phyloP scores from a whole-genome alignment of 2,888 invertebrate genomes.

The Trichogramma dendrolimi region DNA sequence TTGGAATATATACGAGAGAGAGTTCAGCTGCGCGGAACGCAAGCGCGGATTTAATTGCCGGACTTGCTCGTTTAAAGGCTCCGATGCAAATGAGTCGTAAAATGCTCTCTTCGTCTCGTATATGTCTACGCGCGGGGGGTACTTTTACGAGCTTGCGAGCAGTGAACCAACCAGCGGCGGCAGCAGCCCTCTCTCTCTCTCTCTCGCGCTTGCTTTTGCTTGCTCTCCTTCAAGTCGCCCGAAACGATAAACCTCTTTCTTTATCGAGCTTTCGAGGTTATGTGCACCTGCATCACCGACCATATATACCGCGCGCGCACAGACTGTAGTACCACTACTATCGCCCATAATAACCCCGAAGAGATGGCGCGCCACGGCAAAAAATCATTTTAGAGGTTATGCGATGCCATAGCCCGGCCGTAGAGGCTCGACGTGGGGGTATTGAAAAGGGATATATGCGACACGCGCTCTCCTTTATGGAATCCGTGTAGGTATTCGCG shows the following conservation, averaged over 20 bases:
- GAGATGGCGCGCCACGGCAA: no score
- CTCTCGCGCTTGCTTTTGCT: no score
- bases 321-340: no score
- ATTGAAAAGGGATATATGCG: no score
- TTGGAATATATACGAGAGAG: conserved; percentile 33
- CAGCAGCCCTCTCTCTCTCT: neutral
- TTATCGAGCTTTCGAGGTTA: conserved; percentile 20
- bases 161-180: conserved; percentile 24
- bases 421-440: no score
- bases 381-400: no score
- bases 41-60: conserved; percentile 45
- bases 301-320: no score
- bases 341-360: no score
- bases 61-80: conserved; percentile 46
- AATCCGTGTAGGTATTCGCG: no score
- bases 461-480: no score
- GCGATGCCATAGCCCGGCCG: no score
- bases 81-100: conserved; percentile 49
- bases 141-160: conserved; percentile 27
- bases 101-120: conserved; percentile 27
- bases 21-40: conserved; percentile 36
- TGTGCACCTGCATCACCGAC: neutral
- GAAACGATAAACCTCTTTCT: conserved; percentile 26
- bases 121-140: neutral
- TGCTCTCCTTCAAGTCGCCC: neutral